Percentiles rank a stretch among this genome's conserved stretches.
Evolutionary conservation across 2,888 invertebrate genomes (phyloP).

Genomic region (Drosophila macrospina): DNA sequence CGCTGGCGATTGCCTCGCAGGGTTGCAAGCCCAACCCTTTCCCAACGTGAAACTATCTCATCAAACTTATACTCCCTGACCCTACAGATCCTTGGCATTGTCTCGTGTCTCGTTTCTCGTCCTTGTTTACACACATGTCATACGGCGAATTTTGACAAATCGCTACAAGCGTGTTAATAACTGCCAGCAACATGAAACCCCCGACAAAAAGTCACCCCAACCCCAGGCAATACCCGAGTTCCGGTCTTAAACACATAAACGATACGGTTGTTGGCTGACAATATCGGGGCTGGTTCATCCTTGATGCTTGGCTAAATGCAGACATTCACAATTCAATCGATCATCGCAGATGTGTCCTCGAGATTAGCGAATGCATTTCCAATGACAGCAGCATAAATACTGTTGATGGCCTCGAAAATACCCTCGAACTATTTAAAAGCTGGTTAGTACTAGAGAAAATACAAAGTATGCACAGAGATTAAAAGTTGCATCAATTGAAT

Average conservation of each 20-base stretch:
- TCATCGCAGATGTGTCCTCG: slow-evolving; percentile 56
- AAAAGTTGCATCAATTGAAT: too few relatives aligned
- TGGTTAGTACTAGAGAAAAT: too few relatives aligned
- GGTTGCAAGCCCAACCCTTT: slow-evolving; percentile 64
- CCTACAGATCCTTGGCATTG: slow-evolving; percentile 45
- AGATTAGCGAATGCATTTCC: slow-evolving; percentile 40
- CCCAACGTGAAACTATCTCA: not conserved
- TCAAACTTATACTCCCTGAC: slow-evolving; percentile 7
- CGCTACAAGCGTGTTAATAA: slow-evolving; percentile 77
- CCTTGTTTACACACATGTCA: slow-evolving; percentile 80
- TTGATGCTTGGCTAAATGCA: slow-evolving; percentile 27
- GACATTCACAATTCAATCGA: slow-evolving; percentile 60
- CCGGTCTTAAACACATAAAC: not conserved
- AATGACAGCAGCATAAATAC: slow-evolving; percentile 14
- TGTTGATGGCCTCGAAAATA: not conserved
- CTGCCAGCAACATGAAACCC: slow-evolving; percentile 43
- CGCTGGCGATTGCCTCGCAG: slow-evolving; percentile 15
- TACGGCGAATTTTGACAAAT: slow-evolving; percentile 74
- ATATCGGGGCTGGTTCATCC: slow-evolving; percentile 25
- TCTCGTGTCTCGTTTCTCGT: slow-evolving; percentile 40
- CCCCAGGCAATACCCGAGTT: not conserved
- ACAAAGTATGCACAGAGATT: too few relatives aligned
- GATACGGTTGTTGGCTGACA: slow-evolving; percentile 21
- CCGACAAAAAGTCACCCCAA: slow-evolving; percentile 56
- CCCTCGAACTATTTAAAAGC: not conserved